Evolutionary conservation across 2,888 invertebrate species (phyloP).

Genomic region (Platycheirus rosarum): DNA sequence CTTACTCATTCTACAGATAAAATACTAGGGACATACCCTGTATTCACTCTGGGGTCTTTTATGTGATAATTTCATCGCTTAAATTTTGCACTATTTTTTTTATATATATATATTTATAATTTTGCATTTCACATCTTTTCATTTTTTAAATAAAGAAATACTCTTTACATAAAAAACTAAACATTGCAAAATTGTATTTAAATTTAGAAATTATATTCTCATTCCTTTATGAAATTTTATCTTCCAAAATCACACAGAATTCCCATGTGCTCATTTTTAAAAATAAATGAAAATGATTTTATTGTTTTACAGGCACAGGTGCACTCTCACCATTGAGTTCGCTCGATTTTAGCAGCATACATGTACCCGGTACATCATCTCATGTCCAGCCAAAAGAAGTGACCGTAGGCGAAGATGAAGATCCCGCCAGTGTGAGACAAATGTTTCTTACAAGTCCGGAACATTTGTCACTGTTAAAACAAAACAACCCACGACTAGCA

Average conservation of each 20-base stretch:
- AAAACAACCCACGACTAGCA: conserved; percentile 95
- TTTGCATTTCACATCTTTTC: too few species aligned
- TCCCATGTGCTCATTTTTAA: conserved; percentile 4
- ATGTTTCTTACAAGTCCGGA: conserved; percentile 95
- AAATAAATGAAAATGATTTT: conserved; percentile 5
- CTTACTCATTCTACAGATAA: too few species aligned
- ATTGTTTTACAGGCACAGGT: conserved; percentile 49
- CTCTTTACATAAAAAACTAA: too few species aligned
- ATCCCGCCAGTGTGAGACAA: conserved; percentile 92
- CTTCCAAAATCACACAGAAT: conserved; percentile 12
- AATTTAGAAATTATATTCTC: conserved; percentile 3
- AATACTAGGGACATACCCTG: too few species aligned
- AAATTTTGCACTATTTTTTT: too few species aligned
- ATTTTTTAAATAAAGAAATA: too few species aligned
- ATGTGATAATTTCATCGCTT: too few species aligned
- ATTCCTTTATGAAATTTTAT: background rate
- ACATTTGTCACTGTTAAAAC: conserved; percentile 93
- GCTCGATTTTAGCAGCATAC: conserved; percentile 59
- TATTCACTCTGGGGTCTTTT: too few species aligned
- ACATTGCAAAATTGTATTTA: background rate
- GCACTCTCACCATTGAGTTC: conserved; percentile 54
- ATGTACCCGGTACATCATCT: conserved; percentile 47
- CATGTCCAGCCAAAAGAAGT: conserved; percentile 78
- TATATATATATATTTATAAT: too few species aligned
- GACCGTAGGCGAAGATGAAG: conserved; percentile 86